A percentile compares a stretch with the other conserved stretches of the same genome.
Evolutionary conservation across 2,888 invertebrate species (phyloP).

Genomic region (Lottia scabra): DNA sequence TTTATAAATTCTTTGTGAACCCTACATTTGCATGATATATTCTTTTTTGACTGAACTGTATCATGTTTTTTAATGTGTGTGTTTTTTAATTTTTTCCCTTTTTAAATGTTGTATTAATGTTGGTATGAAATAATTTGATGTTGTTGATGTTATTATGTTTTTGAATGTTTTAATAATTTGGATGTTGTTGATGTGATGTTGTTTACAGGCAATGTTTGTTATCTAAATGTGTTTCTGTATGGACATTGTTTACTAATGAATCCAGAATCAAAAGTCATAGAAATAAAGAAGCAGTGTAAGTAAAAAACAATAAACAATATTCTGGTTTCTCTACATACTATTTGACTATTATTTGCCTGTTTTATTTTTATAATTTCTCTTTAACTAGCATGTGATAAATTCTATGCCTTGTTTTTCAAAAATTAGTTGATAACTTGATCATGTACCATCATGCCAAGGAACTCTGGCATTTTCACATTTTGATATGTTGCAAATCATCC

Average conservation of each 20-base stretch:
- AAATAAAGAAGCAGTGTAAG: constrained; percentile 40
- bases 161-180: background rate
- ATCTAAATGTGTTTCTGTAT: constrained; percentile 23
- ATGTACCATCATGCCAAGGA: too few species aligned
- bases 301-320: background rate
- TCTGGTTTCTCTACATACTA: too few species aligned
- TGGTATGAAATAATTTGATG: background rate
- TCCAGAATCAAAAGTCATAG: constrained; percentile 42
- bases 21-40: too few species aligned
- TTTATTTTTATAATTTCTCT: too few species aligned
- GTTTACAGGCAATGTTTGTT: constrained; percentile 24
- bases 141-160: background rate
- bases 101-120: constrained; percentile 17
- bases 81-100: constrained; percentile 28
- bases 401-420: too few species aligned
- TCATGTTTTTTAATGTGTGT: background rate
- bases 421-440: too few species aligned
- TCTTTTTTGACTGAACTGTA: background rate
- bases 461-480: too few species aligned
- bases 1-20: background rate
- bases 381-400: too few species aligned
- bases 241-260: constrained; percentile 38
- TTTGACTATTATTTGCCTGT: too few species aligned
- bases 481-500: too few species aligned
- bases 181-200: too few species aligned